Base-by-base conservation (phyloP, 2,888 invertebrate genomes). In the Dendrolimus pini region DNA sequence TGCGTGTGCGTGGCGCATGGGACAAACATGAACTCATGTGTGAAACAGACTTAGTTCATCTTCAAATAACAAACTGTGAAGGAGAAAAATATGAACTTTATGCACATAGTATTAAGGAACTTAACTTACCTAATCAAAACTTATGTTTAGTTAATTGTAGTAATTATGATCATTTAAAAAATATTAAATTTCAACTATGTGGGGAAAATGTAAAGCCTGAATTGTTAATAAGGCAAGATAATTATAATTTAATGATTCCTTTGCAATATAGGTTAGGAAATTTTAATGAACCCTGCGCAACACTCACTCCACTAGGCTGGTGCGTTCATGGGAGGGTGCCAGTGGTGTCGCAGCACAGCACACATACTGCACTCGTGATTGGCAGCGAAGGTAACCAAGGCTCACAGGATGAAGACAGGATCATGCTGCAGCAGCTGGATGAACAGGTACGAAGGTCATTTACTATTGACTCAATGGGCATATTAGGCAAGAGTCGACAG, bases 141-240 rank as follows among this genome's bases (percentile, higher is more conserved):
- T 14, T 58, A 7, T 61, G 14, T 14, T 14, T 14, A 14, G 14
- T 14, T 14, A 14, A 56, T 59, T 58, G 61, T 58, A 62, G 14
- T 14, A 55, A 59, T 42, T 42, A 42, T 42, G 42, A 42, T 42
- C 42, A 42, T 42, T 42, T 42, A 42, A 42, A 42, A 9, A 7
- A 42, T 9, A 1, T 58, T 52, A 60, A 61, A 62, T 54, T 54
- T 64, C 9, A 58, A 52, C 53, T 62, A 12, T 58, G 59, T 60
- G 47, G 59, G 42, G 47, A 54, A 30, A 41, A 64, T n/a, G 52
- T 10, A 41, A 62, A 65, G 56, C 71, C 71, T 0, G 65, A 72
- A 60, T 53, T 71, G 7, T 58, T 71, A 41, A 68, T 72, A 42
- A 72, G 70, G 0, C 71, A 71, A 42, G 71, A 71, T 56, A 71